Percentiles rank a stretch among this genome's conserved stretches.
phyloP scores from a whole-genome alignment of 2,113 vertebrate genomes.

The Corythaixoides concolor region DNA sequence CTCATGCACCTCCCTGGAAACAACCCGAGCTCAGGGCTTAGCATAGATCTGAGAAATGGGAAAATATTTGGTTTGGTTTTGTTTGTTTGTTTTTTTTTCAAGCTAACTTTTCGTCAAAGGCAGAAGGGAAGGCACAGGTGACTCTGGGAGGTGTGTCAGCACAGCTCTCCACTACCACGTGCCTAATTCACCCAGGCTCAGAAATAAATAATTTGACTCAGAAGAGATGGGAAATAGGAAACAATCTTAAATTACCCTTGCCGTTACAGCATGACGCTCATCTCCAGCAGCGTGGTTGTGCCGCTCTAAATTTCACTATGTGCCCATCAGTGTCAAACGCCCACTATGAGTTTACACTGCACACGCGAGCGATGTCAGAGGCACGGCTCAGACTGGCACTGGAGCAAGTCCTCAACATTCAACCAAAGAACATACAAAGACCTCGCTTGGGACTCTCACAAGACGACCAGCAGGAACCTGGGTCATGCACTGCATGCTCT shows the following conservation, averaged over 20 bases:
- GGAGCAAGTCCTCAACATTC: neutral
- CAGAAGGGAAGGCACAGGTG: neutral
- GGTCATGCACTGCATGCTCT: neutral
- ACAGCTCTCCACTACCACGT: neutral
- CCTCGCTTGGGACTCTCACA: neutral
- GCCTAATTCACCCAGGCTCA: neutral
- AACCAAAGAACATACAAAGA: neutral
- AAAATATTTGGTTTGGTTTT: neutral
- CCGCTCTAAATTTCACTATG: neutral
- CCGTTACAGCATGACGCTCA: fast-evolving
- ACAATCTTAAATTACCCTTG: neutral
- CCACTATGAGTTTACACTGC: too few species aligned
- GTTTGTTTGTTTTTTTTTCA: neutral
- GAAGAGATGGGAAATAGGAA: neutral
- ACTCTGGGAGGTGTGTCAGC: neutral
- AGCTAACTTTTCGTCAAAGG: neutral
- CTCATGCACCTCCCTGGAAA: neutral
- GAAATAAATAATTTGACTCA: neutral
- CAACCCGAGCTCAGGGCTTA: too few species aligned
- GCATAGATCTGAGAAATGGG: neutral
- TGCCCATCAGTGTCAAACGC: too few species aligned
- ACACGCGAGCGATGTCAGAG: too few species aligned
- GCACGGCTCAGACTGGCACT: neutral
- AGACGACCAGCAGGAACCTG: neutral
- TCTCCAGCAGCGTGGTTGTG: neutral